A percentile compares a stretch with the other conserved stretches of the same genome.
These are phyloP conservation scores for Coenonympha glycerion DNA, from an alignment of 2,888 invertebrate species.

Conservation along the genomic window DNA sequence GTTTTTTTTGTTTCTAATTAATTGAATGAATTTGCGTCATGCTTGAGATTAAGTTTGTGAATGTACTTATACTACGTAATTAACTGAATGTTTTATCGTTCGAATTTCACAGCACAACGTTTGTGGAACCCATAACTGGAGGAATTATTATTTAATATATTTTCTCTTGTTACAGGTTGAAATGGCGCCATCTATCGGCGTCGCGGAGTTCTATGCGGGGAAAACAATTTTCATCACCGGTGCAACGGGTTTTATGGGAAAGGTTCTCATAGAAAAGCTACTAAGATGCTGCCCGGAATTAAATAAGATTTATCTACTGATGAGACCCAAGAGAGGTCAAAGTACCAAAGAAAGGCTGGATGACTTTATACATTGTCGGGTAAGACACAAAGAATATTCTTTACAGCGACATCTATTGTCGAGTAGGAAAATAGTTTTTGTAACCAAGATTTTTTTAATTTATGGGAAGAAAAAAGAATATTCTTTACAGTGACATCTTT, in stretches of 20 bases:
- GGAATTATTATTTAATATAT: not conserved
- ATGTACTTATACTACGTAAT: too few species aligned
- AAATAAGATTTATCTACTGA: slow-evolving; percentile 80
- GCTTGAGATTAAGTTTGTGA: too few species aligned
- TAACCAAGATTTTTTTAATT: not conserved
- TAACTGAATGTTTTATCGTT: too few species aligned
- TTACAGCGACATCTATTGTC: slow-evolving; percentile 6
- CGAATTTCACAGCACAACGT: too few species aligned
- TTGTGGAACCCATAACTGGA: too few species aligned
- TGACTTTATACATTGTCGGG: slow-evolving; percentile 69
- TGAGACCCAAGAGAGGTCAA: slow-evolving; percentile 83
- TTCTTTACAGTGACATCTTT: slow-evolving; percentile 1
- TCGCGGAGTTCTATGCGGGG: slow-evolving; percentile 75
- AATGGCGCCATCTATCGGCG: slow-evolving; percentile 51
- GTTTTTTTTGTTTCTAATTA: too few species aligned
- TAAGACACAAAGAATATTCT: slow-evolving; percentile 37
- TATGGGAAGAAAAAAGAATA: not conserved
- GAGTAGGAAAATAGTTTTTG: not conserved
- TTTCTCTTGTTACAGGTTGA: slow-evolving; percentile 6
- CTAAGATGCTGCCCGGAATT: slow-evolving; percentile 82
- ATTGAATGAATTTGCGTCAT: too few species aligned
- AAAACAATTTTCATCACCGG: slow-evolving; percentile 86
- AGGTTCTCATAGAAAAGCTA: slow-evolving; percentile 86
- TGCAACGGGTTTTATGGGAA: slow-evolving; percentile 89
- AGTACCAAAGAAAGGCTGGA: slow-evolving; percentile 78